These are phyloP conservation scores for Lycaon pictus DNA, from an alignment of 2,113 vertebrate genomes.

Conservation along the genomic window DNA sequence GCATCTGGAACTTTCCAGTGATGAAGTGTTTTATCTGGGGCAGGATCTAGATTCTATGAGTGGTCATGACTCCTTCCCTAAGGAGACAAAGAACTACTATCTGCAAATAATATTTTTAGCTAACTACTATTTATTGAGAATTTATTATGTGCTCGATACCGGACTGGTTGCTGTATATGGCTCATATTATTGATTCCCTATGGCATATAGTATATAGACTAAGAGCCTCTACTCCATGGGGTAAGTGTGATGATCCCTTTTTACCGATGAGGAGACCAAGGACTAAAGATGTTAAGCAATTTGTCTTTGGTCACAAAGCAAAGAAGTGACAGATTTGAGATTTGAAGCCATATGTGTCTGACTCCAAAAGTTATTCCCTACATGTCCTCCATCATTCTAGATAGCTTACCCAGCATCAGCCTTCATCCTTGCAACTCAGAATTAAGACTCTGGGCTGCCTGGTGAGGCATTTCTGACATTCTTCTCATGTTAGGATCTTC, in stretches of 20 bases:
- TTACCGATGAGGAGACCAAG: not conserved
- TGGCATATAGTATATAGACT: not conserved
- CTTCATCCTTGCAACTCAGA: not conserved
- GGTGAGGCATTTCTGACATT: not conserved
- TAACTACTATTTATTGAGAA: not conserved
- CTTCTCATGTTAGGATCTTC: not conserved
- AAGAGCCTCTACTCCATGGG: not conserved
- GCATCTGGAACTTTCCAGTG: not conserved
- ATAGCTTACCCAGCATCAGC: not conserved
- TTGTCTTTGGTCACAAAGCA: not conserved
- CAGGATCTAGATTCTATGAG: not conserved
- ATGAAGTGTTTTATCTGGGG: not conserved
- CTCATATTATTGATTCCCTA: not conserved
- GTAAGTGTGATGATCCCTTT: not conserved
- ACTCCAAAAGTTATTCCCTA: not conserved
- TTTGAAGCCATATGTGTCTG: not conserved
- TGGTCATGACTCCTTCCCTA: not conserved
- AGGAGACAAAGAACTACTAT: conserved; percentile 48
- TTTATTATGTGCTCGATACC: not conserved
- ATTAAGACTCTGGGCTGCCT: not conserved
- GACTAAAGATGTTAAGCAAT: not conserved
- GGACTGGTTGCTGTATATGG: not conserved
- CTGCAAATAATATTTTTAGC: not conserved
- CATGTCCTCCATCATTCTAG: not conserved
- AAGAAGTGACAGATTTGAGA: not conserved